Percentiles rank a stretch among this genome's conserved stretches.
phyloP scores from a whole-genome alignment of 2,797 vertebrate species.

The Lepus townsendii region DNA sequence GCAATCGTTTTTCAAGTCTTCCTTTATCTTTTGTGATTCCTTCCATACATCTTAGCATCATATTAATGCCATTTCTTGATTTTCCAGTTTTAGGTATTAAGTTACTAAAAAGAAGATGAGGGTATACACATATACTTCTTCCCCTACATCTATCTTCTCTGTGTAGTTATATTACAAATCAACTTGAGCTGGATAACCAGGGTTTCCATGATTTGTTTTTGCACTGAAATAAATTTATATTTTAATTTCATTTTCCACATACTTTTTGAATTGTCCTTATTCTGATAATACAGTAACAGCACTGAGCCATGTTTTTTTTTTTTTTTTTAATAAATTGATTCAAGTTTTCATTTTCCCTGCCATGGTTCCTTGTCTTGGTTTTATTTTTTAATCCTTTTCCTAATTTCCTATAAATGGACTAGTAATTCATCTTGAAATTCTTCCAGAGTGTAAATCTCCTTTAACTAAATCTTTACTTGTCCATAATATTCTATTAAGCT shows the following conservation, averaged over 20 bases:
- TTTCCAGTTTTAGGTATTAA: constrained; percentile 8
- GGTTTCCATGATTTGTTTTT: background rate
- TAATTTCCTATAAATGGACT: background rate
- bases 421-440: constrained; percentile 33
- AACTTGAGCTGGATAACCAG: background rate
- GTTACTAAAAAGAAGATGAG: background rate
- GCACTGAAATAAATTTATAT: too few relatives aligned
- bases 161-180: background rate
- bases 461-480: too few relatives aligned
- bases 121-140: too few relatives aligned
- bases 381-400: constrained; percentile 9
- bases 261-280: too few relatives aligned
- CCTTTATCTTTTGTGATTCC: background rate
- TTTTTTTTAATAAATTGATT: background rate
- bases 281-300: too few relatives aligned
- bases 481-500: too few relatives aligned
- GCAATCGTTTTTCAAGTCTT: background rate
- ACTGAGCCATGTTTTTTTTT: background rate
- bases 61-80: background rate
- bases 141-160: background rate
- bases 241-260: too few relatives aligned
- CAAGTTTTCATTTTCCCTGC: background rate
- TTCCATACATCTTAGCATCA: background rate
- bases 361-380: background rate
- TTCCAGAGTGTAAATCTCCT: background rate